These are phyloP conservation scores for Dione juno DNA, from an alignment of 2,888 invertebrate species.

Conservation along the genomic window DNA sequence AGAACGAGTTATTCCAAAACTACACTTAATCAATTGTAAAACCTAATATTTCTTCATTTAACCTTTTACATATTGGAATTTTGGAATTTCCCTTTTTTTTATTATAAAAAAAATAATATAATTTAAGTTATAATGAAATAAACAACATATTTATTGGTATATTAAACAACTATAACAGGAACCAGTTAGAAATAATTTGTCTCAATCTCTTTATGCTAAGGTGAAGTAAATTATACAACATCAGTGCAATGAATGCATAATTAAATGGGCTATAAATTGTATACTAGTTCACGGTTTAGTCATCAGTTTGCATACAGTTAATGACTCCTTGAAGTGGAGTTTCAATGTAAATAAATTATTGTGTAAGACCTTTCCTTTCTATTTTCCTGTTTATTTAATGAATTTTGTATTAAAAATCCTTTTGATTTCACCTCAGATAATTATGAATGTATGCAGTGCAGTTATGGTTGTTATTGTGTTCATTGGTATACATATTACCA, in stretches of 20 bases:
- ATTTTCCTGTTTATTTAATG: slow-evolving; percentile 12
- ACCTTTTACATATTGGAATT: background rate
- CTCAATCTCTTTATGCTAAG: background rate
- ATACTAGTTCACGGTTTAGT: slow-evolving; percentile 9
- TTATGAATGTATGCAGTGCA: background rate
- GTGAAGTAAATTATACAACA: slow-evolving; percentile 19
- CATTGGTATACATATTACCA: too few relatives aligned
- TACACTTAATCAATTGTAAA: background rate
- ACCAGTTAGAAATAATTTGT: slow-evolving; percentile 13
- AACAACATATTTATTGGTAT: background rate
- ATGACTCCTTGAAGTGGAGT: background rate
- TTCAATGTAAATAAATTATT: slow-evolving; percentile 2
- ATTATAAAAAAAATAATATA: too few relatives aligned
- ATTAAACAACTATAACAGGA: background rate
- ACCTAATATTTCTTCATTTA: background rate
- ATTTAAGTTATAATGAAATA: too few relatives aligned
- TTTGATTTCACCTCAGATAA: background rate
- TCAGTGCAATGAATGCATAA: slow-evolving; percentile 21
- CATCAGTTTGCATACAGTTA: background rate
- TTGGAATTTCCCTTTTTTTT: too few relatives aligned
- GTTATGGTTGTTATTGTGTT: too few relatives aligned
- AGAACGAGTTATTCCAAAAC: background rate
- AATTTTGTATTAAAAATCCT: background rate
- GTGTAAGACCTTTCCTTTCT: slow-evolving; percentile 1
- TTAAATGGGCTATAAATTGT: slow-evolving; percentile 20